Percentiles rank a stretch among this genome's conserved stretches.
These are phyloP conservation scores for Cladopsammia gracilis DNA, from an alignment of 64 coral and sea anemone species.

Conservation along the genomic window DNA sequence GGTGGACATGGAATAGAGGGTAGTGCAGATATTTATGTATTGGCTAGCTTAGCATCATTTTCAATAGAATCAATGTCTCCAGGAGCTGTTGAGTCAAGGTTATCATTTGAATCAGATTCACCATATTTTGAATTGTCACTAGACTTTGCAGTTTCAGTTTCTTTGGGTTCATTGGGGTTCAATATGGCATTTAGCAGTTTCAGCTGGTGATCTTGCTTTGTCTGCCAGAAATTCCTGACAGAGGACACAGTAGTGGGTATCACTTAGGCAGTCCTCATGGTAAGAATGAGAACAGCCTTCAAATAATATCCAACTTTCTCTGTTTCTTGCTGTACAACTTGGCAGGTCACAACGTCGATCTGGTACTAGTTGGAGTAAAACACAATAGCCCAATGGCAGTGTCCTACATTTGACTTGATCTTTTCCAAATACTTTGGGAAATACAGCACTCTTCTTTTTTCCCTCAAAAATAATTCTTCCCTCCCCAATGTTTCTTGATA, in stretches of 20 bases:
- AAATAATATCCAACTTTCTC: background rate
- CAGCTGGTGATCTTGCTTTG: background rate
- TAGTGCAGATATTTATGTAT: too few species aligned
- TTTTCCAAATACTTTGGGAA: background rate
- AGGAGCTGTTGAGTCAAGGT: too few species aligned
- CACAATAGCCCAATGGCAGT: too few species aligned
- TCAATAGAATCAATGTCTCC: too few species aligned
- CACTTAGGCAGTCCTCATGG: background rate
- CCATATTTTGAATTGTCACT: too few species aligned
- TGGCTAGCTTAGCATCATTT: too few species aligned
- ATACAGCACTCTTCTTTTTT: background rate
- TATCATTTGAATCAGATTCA: too few species aligned
- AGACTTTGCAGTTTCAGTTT: too few species aligned
- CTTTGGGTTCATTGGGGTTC: too few species aligned
- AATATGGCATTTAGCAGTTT: too few species aligned
- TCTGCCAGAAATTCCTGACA: background rate
- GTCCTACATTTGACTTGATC: too few species aligned
- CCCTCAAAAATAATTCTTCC: background rate
- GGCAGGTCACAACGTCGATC: background rate
- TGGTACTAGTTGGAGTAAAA: background rate
- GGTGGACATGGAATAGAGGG: too few species aligned
- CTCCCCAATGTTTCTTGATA: background rate
- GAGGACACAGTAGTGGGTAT: background rate
- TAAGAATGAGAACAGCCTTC: conserved; percentile 54
- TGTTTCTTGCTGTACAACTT: background rate